Evolutionary conservation across 2,797 vertebrate genomes (phyloP), one percentile per base, ranked within the genome.

Genomic region (Artibeus jamaicensis): DNA sequence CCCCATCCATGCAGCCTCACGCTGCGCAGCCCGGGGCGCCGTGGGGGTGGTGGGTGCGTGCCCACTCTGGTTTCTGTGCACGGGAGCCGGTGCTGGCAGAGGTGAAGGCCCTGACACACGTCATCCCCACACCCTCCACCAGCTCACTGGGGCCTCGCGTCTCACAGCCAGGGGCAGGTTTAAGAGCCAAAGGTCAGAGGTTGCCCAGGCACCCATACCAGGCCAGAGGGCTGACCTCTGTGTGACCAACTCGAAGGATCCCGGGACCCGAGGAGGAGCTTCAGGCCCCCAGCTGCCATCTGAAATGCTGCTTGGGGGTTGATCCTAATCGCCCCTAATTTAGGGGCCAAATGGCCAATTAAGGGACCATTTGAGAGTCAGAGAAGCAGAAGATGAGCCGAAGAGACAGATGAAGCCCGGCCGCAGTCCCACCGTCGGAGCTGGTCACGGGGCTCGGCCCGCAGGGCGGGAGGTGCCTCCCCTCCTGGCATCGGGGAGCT

Each of bases 261-360:
- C 1, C 0, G 10, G 95, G 94, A 94, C 96, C 97, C 57, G 89
- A 94, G 68, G 84, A 96, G 93, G 48, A 48, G 86, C 93, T 97
- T 98, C 98, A 97, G 97, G 96, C 96, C 96, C 97, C 94, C 34
- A 86, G 96, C 78, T 0, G 26, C 97, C 95, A 86, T 98, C 94
- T 96, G 97, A 96, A 96, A 53, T 53, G 89, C 84, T 96, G 93
- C 82, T 48, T 97, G 96, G 96, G 74, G 86, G 93, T 97, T 98
- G 98, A 98, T 97, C 97, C 96, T 98, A 98, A 98, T 98, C 97
- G 46, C 90, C 92, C 96, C 97, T 98, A 97, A 98, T 98, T 98
- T 97, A 98, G 97, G 94, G 93, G 91, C 97, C 98, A 98, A 97
- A 98, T 98, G 97, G 96, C 95, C 98, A 98, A 97, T 98, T 98